phyloP scores from a whole-genome alignment of 2,888 invertebrate genomes.

The Lymantria monacha region DNA sequence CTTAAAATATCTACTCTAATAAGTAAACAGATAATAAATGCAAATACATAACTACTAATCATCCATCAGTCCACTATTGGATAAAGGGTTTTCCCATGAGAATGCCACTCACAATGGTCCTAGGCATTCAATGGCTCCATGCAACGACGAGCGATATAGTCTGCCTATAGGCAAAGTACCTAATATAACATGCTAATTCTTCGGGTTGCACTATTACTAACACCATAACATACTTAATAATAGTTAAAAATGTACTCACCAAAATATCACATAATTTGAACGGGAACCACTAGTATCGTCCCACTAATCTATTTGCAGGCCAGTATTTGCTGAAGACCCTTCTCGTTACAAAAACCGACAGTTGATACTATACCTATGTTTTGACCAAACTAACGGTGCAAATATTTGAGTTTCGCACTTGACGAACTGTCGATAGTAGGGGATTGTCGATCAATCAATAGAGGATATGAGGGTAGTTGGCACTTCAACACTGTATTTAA shows the following conservation, averaged over 20 bases:
- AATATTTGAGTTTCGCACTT: conserved; percentile 62
- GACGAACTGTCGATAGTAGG: conserved; percentile 30
- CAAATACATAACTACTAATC: too few species aligned
- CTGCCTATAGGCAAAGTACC: too few species aligned
- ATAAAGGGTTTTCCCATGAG: too few species aligned
- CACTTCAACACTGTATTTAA: neutral
- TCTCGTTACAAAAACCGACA: conserved; percentile 54
- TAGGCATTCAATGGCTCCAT: too few species aligned
- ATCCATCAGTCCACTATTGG: too few species aligned
- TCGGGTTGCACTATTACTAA: too few species aligned
- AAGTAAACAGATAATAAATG: too few species aligned
- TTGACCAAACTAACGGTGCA: conserved; percentile 45
- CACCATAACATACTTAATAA: too few species aligned
- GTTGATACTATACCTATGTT: conserved; percentile 48
- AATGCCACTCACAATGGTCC: too few species aligned
- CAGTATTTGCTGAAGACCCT: conserved; percentile 53
- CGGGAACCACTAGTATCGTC: conserved; percentile 37
- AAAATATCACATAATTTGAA: conserved; percentile 3
- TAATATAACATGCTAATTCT: too few species aligned
- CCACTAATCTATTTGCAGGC: conserved; percentile 52
- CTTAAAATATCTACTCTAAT: too few species aligned
- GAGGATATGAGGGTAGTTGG: conserved; percentile 7
- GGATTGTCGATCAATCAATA: conserved; percentile 19
- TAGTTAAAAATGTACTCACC: neutral
- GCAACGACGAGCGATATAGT: too few species aligned